Evolutionary conservation across 1,140 invertebrate genomes (phyloP).

Genomic region (Brachionus asplanchnoidis): DNA sequence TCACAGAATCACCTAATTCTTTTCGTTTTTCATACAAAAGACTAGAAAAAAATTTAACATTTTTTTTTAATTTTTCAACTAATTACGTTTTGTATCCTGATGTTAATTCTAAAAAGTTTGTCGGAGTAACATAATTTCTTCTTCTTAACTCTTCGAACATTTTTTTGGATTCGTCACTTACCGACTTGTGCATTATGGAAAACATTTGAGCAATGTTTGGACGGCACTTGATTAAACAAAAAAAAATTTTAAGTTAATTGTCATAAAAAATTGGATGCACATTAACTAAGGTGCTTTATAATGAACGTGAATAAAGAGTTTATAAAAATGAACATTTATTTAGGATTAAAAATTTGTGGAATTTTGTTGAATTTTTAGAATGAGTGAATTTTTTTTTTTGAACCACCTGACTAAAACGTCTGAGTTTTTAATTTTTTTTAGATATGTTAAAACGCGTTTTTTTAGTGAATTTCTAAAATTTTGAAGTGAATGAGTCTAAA

Average conservation of each 20-base stretch:
- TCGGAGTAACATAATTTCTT: conserved; percentile 78
- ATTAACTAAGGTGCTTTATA: neutral
- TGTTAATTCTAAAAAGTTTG: conserved; percentile 75
- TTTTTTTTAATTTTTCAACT: neutral
- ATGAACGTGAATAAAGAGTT: neutral
- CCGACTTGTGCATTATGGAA: conserved; percentile 71
- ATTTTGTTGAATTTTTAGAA: neutral
- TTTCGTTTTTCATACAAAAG: conserved; percentile 68
- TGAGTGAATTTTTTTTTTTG: neutral
- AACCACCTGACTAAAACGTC: neutral
- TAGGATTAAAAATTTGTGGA: neutral
- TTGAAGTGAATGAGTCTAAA: neutral
- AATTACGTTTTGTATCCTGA: conserved; percentile 71
- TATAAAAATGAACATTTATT: neutral
- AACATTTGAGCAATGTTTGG: conserved; percentile 67
- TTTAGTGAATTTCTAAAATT: neutral
- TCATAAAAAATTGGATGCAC: neutral
- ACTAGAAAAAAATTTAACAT: conserved; percentile 55
- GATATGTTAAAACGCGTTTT: neutral
- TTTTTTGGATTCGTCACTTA: conserved; percentile 62
- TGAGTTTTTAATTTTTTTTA: neutral
- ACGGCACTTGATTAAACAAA: conserved; percentile 4
- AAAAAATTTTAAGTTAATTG: neutral
- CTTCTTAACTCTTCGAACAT: conserved; percentile 72
- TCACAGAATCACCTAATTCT: conserved; percentile 66